phyloP scores from a whole-genome alignment of 2,888 invertebrate species.

The Dexiosoma caninum region DNA sequence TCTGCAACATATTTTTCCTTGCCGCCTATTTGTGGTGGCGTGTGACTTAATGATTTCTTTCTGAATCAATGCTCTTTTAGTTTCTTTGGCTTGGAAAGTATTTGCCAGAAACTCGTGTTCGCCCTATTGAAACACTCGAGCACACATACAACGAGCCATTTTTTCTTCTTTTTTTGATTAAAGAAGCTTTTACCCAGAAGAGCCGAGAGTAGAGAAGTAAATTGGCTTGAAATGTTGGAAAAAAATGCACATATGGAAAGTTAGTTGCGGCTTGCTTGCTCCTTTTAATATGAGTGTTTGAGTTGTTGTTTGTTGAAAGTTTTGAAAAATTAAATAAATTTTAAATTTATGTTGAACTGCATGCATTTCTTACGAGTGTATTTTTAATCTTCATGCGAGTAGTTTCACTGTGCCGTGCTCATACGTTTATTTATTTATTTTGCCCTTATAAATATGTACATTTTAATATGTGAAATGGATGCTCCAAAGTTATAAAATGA shows the following conservation, averaged over 20 bases:
- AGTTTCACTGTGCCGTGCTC: constrained; percentile 2
- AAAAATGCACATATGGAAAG: constrained; percentile 30
- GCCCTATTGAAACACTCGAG: constrained; percentile 28
- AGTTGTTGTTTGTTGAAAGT: constrained; percentile 52
- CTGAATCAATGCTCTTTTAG: neutral
- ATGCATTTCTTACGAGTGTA: neutral
- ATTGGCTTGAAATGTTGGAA: constrained; percentile 52
- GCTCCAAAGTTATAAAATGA: neutral
- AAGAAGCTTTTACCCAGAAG: constrained; percentile 34
- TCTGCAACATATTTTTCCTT: too few species aligned
- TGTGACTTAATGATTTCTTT: too few species aligned
- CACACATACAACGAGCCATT: constrained; percentile 1
- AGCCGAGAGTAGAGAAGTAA: constrained; percentile 40
- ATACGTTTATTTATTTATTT: neutral
- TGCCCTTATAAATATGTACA: neutral
- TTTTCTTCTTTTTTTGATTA: too few species aligned
- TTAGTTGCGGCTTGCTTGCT: neutral
- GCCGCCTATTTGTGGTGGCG: too few species aligned
- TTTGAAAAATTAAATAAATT: constrained; percentile 58
- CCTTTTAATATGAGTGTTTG: constrained; percentile 17
- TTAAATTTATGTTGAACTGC: constrained; percentile 31
- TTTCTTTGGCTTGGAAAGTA: neutral
- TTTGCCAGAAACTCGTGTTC: neutral
- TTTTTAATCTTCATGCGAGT: constrained; percentile 33
- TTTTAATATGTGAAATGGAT: neutral